phyloP scores from a whole-genome alignment of 2,888 invertebrate species.

The Tinea pellionella region DNA sequence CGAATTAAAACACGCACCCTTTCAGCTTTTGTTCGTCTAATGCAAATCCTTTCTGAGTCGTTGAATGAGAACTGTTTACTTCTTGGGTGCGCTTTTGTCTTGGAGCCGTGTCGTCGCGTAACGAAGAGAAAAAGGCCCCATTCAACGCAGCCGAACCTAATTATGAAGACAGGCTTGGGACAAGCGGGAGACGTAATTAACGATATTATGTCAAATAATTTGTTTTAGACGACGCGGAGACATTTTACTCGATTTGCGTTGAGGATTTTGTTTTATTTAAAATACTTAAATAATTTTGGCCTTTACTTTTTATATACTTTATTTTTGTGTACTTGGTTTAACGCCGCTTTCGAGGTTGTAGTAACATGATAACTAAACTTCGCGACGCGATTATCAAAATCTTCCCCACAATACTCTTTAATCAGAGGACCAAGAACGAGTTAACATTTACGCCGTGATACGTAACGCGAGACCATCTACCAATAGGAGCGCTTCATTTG shows the following conservation, averaged over 20 bases:
- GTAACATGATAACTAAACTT: too few species aligned
- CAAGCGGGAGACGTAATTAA: constrained; percentile 67
- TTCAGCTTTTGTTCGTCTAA: constrained; percentile 36
- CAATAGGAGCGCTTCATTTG: too few species aligned
- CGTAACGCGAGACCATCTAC: too few species aligned
- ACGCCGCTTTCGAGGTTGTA: too few species aligned
- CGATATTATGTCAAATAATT: constrained; percentile 70
- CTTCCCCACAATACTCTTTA: too few species aligned
- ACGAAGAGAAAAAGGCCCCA: constrained; percentile 68
- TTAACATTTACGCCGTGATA: too few species aligned
- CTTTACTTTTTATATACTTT: too few species aligned
- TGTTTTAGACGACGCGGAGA: constrained; percentile 45
- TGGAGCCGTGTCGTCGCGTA: constrained; percentile 30
- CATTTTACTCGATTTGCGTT: constrained; percentile 53
- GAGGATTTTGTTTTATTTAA: constrained; percentile 15
- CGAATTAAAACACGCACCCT: constrained; percentile 9
- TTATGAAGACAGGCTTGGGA: constrained; percentile 50
- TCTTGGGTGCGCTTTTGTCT: constrained; percentile 58
- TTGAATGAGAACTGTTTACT: constrained; percentile 62
- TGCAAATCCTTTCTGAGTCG: constrained; percentile 40
- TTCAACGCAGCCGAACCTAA: constrained; percentile 67
- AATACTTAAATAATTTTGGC: too few species aligned
- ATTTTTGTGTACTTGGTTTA: too few species aligned
- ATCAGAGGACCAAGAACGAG: too few species aligned
- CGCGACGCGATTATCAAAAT: too few species aligned